A percentile compares a stretch with the other conserved stretches of the same genome.
Evolutionary conservation across 1,140 invertebrate species (phyloP).

Genomic region (Spodoptera frugiperda): DNA sequence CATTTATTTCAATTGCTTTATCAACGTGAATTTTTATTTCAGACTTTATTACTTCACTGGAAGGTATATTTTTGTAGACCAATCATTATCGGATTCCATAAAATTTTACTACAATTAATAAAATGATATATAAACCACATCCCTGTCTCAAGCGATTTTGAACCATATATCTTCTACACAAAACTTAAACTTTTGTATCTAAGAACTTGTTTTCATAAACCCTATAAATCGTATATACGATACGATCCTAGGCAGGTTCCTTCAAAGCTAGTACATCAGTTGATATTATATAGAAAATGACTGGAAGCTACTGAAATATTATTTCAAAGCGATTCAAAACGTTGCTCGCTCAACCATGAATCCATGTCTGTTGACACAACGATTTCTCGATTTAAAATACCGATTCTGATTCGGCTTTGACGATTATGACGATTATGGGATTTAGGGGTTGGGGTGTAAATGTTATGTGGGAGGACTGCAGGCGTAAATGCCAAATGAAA

Average conservation of each 20-base stretch:
- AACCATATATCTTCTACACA: neutral
- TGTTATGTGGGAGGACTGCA: neutral
- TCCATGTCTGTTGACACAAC: constrained; percentile 16
- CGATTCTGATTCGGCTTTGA: constrained; percentile 16
- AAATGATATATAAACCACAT: too few relatives aligned
- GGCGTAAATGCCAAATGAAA: too few relatives aligned
- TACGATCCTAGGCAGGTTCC: constrained; percentile 18
- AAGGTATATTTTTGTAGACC: too few relatives aligned
- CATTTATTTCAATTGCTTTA: too few relatives aligned
- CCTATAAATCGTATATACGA: constrained; percentile 34
- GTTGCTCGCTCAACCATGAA: constrained; percentile 14
- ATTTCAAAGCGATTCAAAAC: constrained; percentile 29
- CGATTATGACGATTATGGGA: constrained; percentile 14
- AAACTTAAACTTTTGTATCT: constrained; percentile 13
- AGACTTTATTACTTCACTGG: too few relatives aligned
- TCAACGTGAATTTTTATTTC: too few relatives aligned
- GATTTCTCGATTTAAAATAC: constrained; percentile 22
- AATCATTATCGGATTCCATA: too few relatives aligned
- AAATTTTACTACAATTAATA: too few relatives aligned
- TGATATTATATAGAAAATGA: constrained; percentile 33
- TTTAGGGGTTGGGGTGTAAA: neutral
- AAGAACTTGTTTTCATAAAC: constrained; percentile 19
- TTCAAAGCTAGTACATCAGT: constrained; percentile 28
- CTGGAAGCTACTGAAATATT: constrained; percentile 32
- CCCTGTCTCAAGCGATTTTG: neutral